Evolutionary conservation across 2,888 invertebrate genomes (phyloP), one percentile per base, ranked within the genome.

Genomic region (Caenorhabditis drosophilae): DNA sequence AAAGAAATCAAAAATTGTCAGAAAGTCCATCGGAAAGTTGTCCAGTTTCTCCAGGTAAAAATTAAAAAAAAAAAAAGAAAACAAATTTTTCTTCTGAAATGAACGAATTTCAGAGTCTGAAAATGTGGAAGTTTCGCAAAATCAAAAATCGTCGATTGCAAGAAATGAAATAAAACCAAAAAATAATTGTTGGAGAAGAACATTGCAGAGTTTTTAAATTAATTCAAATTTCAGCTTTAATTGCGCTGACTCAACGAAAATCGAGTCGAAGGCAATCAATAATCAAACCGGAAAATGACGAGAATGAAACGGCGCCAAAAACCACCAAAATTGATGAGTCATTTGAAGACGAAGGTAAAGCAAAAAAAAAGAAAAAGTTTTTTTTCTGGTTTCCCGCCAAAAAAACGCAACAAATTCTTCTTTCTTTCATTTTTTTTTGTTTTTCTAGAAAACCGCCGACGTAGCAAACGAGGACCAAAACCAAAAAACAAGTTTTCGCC

Each of bases 271-370:
- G n/a, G n/a, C n/a, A n/a, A n/a, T n/a, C n/a, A n/a, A n/a, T n/a
- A n/a, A n/a, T n/a, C n/a, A n/a, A n/a, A n/a, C n/a, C n/a, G n/a
- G n/a, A n/a, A n/a, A n/a, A n/a, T n/a, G n/a, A n/a, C n/a, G n/a
- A n/a, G n/a, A n/a, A 36, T 36, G 36, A 34, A 23, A 40, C 26
- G 23, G 12, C 12, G 20, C 18, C 18, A 22, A 40, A 26, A 27
- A 7, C 18, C 23, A 9, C 23, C 11, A 27, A 23, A 31, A 22
- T 4, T n/a, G 31, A 31, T 25, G 34, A 53, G 23, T 16, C 7
- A 35, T 35, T 45, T 35, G 41, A 41, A 40, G 27, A 34, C 26
- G 48, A 40, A 7, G 45, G 25, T 9, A 26, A 36, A 40, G 7
- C 20, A 7, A 22, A 40, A 20, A 22, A 40, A 18, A 40, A 40